Percentiles rank a stretch among this genome's conserved stretches.
Evolutionary conservation across 2,113 vertebrate species (phyloP).

Genomic region (Chloropsis cyanopogon): DNA sequence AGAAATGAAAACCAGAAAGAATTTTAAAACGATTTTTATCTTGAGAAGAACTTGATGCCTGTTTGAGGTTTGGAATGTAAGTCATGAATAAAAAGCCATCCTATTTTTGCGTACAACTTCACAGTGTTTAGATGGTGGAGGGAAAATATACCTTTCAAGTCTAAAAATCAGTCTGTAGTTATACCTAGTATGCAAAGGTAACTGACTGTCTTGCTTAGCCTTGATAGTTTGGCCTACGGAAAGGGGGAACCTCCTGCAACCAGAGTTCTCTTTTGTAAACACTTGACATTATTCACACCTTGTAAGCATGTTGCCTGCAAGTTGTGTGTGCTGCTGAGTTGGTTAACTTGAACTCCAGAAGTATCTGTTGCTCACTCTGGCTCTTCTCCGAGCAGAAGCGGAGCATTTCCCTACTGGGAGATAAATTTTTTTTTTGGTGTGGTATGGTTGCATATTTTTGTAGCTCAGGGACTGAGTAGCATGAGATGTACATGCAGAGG

Average conservation of each 20-base stretch:
- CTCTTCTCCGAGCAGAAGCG: neutral
- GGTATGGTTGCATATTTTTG: neutral
- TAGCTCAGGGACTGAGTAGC: neutral
- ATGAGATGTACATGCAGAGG: neutral
- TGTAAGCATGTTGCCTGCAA: slow-evolving; percentile 7
- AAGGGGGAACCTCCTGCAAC: neutral
- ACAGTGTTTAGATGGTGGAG: neutral
- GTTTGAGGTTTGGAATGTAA: neutral
- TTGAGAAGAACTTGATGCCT: neutral
- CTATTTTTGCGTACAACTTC: neutral
- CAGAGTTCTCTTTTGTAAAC: neutral
- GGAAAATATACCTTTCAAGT: neutral
- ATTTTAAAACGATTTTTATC: neutral
- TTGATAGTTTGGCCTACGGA: neutral
- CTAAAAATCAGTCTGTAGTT: neutral
- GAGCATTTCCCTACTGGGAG: neutral
- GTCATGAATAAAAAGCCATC: neutral
- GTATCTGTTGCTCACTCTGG: neutral
- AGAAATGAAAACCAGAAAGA: slow-evolving; percentile 27
- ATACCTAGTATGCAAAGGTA: neutral
- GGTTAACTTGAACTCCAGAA: neutral
- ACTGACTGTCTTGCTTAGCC: neutral
- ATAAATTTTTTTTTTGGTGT: neutral
- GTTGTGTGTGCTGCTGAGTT: neutral
- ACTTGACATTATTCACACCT: neutral